phyloP scores from a whole-genome alignment of 2,797 vertebrate genomes.

The Pseudomugil tenellus region DNA sequence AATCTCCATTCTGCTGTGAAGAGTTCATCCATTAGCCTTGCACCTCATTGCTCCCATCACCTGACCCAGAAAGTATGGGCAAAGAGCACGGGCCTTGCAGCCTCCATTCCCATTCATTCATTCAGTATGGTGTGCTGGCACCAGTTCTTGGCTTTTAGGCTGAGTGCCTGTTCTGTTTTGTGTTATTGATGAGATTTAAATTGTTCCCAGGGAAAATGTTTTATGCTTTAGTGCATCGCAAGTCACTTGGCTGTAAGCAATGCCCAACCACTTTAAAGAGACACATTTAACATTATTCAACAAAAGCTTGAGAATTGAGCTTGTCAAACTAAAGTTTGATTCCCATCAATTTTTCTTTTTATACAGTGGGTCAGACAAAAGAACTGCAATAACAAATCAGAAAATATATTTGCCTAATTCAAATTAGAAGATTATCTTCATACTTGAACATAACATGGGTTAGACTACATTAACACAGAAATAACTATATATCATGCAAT shows the following conservation, averaged over 20 bases:
- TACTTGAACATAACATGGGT: slow-evolving; percentile 18
- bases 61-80: slow-evolving; percentile 76
- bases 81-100: slow-evolving; percentile 32
- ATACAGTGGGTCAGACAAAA: slow-evolving; percentile 32
- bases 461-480: background rate
- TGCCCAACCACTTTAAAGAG: slow-evolving; percentile 55
- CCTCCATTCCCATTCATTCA: slow-evolving; percentile 30
- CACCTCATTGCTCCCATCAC: slow-evolving; percentile 69
- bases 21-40: slow-evolving; percentile 78
- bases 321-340: slow-evolving; percentile 54
- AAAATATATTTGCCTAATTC: slow-evolving; percentile 22
- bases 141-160: slow-evolving; percentile 66
- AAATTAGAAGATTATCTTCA: background rate
- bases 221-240: slow-evolving; percentile 68
- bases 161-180: slow-evolving; percentile 63
- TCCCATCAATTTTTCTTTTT: slow-evolving; percentile 48
- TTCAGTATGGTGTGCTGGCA: slow-evolving; percentile 48
- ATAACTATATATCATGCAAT: background rate
- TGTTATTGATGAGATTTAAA: slow-evolving; percentile 79
- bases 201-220: slow-evolving; percentile 65
- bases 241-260: slow-evolving; percentile 61
- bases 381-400: slow-evolving; percentile 29
- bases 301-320: slow-evolving; percentile 54
- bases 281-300: slow-evolving; percentile 57
- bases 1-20: slow-evolving; percentile 74